Base-by-base conservation (phyloP, 2,113 vertebrate species). In the Catharus minimus region DNA sequence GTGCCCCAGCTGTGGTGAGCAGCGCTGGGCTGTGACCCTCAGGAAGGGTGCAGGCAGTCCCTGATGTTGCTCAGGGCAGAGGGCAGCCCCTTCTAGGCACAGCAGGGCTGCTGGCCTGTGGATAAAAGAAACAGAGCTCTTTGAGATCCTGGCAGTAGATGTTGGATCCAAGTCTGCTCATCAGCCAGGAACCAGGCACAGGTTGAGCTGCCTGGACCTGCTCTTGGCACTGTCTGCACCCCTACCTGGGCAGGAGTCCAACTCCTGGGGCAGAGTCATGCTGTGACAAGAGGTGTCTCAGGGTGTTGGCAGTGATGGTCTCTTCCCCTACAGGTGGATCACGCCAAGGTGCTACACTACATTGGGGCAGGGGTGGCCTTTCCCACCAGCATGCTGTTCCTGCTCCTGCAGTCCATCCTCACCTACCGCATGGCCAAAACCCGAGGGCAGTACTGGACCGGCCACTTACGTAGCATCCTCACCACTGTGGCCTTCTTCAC, bases 361-460 rank as follows among this genome's bases (percentile, higher is more conserved):
- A 97, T 98, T 0, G 98, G 98, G 6, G 98, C 98, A 0, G 98
- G 98, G 2, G 98, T 98, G 72, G 98, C 98, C 13, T 99, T 99
- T 88, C 98, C 98, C 22, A 98, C 98, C 89, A 98, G 98, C 95
- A 98, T 98, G 98, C 88, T 99, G 86, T 98, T 98, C 67, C 97
- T 98, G 82, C 97, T 98, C 61, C 97, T 99, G 39, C 98, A 99
- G 97, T 98, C 98, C 21, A 95, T 98, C 36, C 97, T 99, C 86
- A 98, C 98, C 32, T 98, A 98, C 95, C 97, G 97, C 66, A 97
- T 98, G 96, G 98, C 98, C 55, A 98, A 98, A 91, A 98, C 98
- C 53, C 96, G 97, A 43, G 95, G 96, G 15, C 98, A 98, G 83
- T 98, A 98, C 95, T 95, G 96, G 86, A 83, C 98, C 0, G 98